Evolutionary conservation across 2,113 vertebrate species (phyloP), one percentile per base, ranked within the genome.

Genomic region (Tragulus kanchil): DNA sequence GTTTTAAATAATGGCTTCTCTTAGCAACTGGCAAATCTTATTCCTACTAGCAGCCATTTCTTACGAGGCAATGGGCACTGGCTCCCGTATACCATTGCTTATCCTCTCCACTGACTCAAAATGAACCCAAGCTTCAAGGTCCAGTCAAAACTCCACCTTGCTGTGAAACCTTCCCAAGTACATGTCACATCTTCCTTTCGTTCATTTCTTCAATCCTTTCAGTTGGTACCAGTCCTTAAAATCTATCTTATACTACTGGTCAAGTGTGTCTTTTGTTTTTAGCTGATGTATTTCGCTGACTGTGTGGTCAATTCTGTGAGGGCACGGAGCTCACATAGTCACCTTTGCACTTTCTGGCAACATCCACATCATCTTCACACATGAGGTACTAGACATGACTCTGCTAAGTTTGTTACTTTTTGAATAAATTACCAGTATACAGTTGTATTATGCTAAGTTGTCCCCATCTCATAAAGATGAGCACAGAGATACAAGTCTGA

Each of bases 11-110:
- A 61, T 16, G 4, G 2, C 45, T 48, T 10, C 5, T 11, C 85
- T 85, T 85, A 62, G 71, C 26, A 95, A 48, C 31, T 59, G 36
- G 73, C 83, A 85, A 42, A 42, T 14, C 19, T 14, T 54, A 75
- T 67, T 94, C n/a, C 77, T 85, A 62, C 1, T 56, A 64, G 31
- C 50, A 69, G 12, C 1, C 15, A 42, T 28, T 42, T 81, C 45
- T 89, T 15, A 42, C 0, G 8, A 69, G 64, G 12, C 1, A 19
- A 23, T 4, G 2, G 0, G 3, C 23, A 0, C 3, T 3, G 26
- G 31, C 42, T 69, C 25, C 23, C 4, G n/a, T 23, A 26, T 4
- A 3, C 31, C 8, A 1, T 3, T 2, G 14, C 6, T 83, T n/a
- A 64, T 50, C 4, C 36, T 73, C 31, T 56, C 48, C 84, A 14